Conservation (phyloP, 2,797 vertebrate species). For the Myotis planiceps region DNA sequence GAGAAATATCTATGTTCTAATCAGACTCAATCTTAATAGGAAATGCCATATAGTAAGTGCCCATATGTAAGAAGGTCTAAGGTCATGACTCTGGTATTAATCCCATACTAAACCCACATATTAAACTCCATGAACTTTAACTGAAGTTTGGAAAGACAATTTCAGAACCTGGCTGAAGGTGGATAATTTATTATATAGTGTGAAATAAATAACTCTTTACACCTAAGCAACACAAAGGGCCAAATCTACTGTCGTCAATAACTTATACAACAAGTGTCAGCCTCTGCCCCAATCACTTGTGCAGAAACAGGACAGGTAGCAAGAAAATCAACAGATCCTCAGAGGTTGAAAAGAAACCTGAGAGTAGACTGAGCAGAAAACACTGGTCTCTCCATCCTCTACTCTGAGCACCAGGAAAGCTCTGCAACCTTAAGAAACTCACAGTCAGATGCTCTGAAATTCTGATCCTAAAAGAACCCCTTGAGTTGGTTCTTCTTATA, state of each 20-base stretch:
- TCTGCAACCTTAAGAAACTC: neutral
- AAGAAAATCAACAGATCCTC: conserved; percentile 58
- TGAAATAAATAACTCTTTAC: conserved; percentile 66
- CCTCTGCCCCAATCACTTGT: conserved; percentile 61
- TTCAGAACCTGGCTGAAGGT: conserved; percentile 52
- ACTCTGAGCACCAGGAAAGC: neutral
- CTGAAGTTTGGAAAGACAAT: conserved; percentile 68
- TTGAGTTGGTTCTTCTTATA: neutral
- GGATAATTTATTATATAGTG: conserved; percentile 64
- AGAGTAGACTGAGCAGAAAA: neutral
- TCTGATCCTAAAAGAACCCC: neutral
- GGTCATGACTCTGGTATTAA: conserved; percentile 64
- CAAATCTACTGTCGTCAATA: conserved; percentile 68
- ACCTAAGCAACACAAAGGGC: conserved; percentile 60
- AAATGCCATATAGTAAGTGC: conserved; percentile 46
- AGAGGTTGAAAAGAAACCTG: conserved; percentile 15
- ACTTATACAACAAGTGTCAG: conserved; percentile 62
- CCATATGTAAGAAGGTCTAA: conserved; percentile 30
- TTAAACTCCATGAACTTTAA: conserved; percentile 68
- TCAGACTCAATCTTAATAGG: conserved; percentile 59
- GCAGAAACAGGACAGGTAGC: conserved; percentile 36
- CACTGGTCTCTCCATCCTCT: neutral
- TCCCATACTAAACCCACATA: conserved; percentile 53
- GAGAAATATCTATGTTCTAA: conserved; percentile 45
- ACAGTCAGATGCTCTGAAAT: neutral